Evolutionary conservation across 2,797 vertebrate genomes (phyloP), one percentile per base, ranked within the genome.

Genomic region (Knipowitschia caucasica): DNA sequence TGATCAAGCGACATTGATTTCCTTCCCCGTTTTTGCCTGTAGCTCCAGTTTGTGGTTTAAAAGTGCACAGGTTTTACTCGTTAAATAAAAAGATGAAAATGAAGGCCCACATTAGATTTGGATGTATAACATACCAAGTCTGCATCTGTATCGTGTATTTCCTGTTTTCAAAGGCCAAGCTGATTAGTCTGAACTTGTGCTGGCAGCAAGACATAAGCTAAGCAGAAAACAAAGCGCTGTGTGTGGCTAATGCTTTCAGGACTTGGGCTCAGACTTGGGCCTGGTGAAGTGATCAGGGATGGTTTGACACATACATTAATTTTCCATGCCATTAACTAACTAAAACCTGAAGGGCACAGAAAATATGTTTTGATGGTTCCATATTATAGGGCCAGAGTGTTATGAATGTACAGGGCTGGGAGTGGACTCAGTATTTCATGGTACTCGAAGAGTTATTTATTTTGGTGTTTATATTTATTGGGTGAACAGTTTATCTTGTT

Each of bases 11-110:
- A n/a, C n/a, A 7, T 38, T 20, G 12, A 51, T 60, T 70, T 73
- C 71, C 75, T 81, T 83, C n/a, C 73, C 78, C 73, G 66, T 58
- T 50, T 44, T 27, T 30, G 17, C 29, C 15, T 31, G 40, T 20
- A 30, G 2, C 23, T 24, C 4, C 26, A 4, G 6, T n/a, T 14
- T 24, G 21, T 3, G 23, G 11, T n/a, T 3, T 12, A 24, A 23
- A 14, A 43, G 25, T 24, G 14, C 12, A 43, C 8, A 1, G 15
- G n/a, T 36, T 36, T 3, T 7, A 17, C 35, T 26, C 9, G 40
- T 44, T 39, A 30, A n/a, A n/a, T 18, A 12, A 2, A 11, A 11
- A 21, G 42, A 39, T 11, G 9, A 29, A 33, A 3, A 53, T 18
- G 1, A 14, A 23, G 31, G 17, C 18, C 63, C 49, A 59, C 43